These are phyloP conservation scores for Microplitis mediator DNA, from an alignment of 1,140 invertebrate genomes.

Conservation along the genomic window DNA sequence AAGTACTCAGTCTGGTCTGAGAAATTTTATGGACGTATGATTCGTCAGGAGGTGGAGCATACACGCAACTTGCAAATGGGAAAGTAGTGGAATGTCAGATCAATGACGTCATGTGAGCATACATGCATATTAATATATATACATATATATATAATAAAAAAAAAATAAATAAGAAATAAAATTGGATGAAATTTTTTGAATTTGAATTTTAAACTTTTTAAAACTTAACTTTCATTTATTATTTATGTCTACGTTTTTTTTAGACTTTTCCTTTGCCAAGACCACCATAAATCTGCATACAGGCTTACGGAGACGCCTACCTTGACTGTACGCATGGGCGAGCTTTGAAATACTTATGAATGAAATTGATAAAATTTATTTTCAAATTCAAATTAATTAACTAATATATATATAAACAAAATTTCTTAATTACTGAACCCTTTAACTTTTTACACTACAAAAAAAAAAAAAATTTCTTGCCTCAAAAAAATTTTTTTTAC, in stretches of 20 bases:
- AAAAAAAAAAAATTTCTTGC: no score
- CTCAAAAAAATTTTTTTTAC: no score
- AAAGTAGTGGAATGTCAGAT: conserved; percentile 47
- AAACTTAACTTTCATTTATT: neutral
- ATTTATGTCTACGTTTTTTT: neutral
- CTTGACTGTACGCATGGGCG: conserved; percentile 33
- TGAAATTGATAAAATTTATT: conserved; percentile 16
- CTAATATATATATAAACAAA: neutral
- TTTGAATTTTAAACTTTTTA: neutral
- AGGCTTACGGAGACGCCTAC: conserved; percentile 24
- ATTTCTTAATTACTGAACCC: no score
- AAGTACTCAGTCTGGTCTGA: conserved; percentile 16
- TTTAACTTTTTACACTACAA: no score
- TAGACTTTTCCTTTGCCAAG: neutral
- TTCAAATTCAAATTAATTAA: neutral
- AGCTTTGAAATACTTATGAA: conserved; percentile 41
- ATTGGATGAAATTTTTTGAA: neutral
- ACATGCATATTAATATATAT: conserved; percentile 34
- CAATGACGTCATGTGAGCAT: conserved; percentile 47
- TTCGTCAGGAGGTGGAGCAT: conserved; percentile 17
- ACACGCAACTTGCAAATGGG: neutral
- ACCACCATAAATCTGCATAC: conserved; percentile 16
- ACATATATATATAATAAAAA: conserved; percentile 4
- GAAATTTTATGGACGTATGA: conserved; percentile 34
- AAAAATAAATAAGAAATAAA: neutral